A percentile compares a stretch with the other conserved stretches of the same genome.
Conservation (phyloP, 2,888 invertebrate genomes). For the Acanthoscelides obtectus region DNA sequence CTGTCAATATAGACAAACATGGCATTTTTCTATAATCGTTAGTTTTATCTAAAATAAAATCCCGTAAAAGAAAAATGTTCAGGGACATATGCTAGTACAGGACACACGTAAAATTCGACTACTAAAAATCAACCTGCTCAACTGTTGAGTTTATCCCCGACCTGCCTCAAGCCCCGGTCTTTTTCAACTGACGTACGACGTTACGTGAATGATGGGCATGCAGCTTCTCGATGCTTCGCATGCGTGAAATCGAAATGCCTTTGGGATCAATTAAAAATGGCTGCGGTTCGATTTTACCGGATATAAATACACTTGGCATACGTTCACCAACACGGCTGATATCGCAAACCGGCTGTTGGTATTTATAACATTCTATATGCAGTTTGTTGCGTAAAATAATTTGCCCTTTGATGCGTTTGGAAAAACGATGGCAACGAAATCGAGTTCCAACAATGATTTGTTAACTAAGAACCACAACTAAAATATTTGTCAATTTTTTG, state of each 20-base stretch:
- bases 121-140: not conserved
- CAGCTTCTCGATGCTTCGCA: not conserved
- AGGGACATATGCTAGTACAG: too few species aligned
- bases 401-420: not conserved
- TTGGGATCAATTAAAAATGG: not conserved
- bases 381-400: not conserved
- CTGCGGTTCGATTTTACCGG: not conserved
- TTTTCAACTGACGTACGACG: too few species aligned
- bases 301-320: constrained; percentile 16
- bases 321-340: constrained; percentile 5
- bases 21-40: too few species aligned
- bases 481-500: too few species aligned
- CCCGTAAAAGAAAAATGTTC: too few species aligned
- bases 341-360: constrained; percentile 4
- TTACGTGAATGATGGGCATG: not conserved
- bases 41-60: too few species aligned
- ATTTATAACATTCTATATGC: not conserved
- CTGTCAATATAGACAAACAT: too few species aligned
- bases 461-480: too few species aligned
- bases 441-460: not conserved
- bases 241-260: not conserved
- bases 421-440: not conserved
- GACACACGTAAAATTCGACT: not conserved
- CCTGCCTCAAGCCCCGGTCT: too few species aligned
- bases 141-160: too few species aligned